Evolutionary conservation across 2,797 vertebrate genomes (phyloP).

Genomic region (Pteronotus mesoamericanus): DNA sequence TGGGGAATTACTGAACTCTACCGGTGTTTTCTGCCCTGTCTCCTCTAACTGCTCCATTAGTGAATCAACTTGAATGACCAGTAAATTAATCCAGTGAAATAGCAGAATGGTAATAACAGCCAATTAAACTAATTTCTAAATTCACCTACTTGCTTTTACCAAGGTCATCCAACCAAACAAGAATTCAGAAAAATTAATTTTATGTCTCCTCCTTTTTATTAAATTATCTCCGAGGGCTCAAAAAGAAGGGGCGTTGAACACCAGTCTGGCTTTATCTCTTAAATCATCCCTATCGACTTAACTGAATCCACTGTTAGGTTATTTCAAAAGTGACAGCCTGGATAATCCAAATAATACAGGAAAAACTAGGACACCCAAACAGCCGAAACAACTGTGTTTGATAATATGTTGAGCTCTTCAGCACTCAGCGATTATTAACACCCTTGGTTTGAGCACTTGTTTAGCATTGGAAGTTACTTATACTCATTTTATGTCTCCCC

Average conservation of each 20-base stretch:
- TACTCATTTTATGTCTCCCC: background rate
- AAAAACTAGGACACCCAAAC: slow-evolving; percentile 49
- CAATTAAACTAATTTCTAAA: slow-evolving; percentile 78
- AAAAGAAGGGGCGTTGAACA: slow-evolving; percentile 56
- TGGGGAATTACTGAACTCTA: slow-evolving; percentile 60
- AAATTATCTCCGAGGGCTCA: slow-evolving; percentile 65
- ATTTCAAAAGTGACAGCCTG: slow-evolving; percentile 63
- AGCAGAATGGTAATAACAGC: slow-evolving; percentile 68
- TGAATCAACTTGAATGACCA: slow-evolving; percentile 72
- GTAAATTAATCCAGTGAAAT: slow-evolving; percentile 69
- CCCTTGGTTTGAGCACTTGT: background rate
- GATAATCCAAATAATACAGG: slow-evolving; percentile 47
- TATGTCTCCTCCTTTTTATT: slow-evolving; percentile 70
- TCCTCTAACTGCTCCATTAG: slow-evolving; percentile 65
- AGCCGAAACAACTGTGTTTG: slow-evolving; percentile 44
- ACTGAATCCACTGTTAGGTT: slow-evolving; percentile 65
- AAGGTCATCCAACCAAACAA: slow-evolving; percentile 72
- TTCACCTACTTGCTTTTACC: slow-evolving; percentile 75
- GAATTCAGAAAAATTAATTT: slow-evolving; percentile 69
- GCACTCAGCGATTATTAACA: slow-evolving; percentile 48
- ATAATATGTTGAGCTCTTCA: slow-evolving; percentile 51
- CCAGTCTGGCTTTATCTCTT: slow-evolving; percentile 66
- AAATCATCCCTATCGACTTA: slow-evolving; percentile 72
- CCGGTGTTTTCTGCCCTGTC: background rate
- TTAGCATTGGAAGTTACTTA: background rate